phyloP scores from a whole-genome alignment of 2,888 invertebrate genomes.

The Heliconius cydno region DNA sequence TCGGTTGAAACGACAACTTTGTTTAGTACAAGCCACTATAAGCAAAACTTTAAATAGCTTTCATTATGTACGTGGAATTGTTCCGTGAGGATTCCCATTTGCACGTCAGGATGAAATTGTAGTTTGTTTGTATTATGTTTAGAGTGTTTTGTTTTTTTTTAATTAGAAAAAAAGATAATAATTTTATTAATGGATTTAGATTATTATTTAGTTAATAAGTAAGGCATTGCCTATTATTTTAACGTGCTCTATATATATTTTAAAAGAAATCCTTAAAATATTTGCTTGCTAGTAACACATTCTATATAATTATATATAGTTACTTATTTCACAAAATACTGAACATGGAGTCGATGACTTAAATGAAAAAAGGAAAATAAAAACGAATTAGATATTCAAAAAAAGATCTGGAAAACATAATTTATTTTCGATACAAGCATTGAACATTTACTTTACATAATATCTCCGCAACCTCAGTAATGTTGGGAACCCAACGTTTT shows the following conservation, averaged over 20 bases:
- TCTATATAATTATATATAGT: too few species aligned
- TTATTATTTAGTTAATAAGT: too few species aligned
- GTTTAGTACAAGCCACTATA: constrained; percentile 29
- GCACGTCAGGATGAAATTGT: constrained; percentile 20
- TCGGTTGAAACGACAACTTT: constrained; percentile 46
- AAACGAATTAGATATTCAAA: not conserved
- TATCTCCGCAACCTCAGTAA: constrained; percentile 40
- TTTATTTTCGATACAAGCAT: constrained; percentile 1
- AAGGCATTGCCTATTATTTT: too few species aligned
- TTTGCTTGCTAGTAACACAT: too few species aligned
- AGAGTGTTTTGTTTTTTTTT: not conserved
- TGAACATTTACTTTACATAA: constrained; percentile 1
- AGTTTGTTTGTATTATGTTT: not conserved
- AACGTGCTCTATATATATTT: too few species aligned
- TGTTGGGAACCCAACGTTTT: constrained; percentile 14
- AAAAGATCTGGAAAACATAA: constrained; percentile 1
- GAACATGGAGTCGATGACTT: not conserved
- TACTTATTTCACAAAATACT: not conserved
- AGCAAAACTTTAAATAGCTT: constrained; percentile 46
- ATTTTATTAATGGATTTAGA: too few species aligned
- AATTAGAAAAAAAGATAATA: too few species aligned
- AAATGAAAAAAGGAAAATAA: not conserved
- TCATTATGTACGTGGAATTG: constrained; percentile 22
- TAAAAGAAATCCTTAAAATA: too few species aligned
- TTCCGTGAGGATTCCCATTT: constrained; percentile 30